Evolutionary conservation across 2,797 vertebrate genomes (phyloP).

Genomic region (Peromyscus nudipes): DNA sequence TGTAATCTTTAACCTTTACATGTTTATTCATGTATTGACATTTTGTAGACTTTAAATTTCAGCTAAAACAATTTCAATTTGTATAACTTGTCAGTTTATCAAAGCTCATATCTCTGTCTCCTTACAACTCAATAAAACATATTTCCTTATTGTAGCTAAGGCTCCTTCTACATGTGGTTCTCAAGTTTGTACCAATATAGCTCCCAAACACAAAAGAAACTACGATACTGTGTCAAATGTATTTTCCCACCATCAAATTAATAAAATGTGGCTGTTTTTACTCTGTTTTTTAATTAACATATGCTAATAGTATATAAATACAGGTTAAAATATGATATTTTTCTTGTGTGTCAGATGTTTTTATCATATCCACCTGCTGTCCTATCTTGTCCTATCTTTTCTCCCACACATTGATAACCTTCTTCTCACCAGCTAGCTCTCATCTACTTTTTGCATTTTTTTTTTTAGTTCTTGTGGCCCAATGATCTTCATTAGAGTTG

Average conservation of each 20-base stretch:
- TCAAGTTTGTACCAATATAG: not conserved
- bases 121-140: not conserved
- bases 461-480: not conserved
- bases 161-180: rapidly evolving
- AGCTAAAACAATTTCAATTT: not conserved
- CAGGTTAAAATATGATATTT: not conserved
- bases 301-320: not conserved
- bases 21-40: not conserved
- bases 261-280: not conserved
- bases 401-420: not conserved
- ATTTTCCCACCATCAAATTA: not conserved
- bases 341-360: not conserved
- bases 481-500: not conserved
- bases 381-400: not conserved
- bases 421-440: not conserved
- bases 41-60: not conserved
- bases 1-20: not conserved
- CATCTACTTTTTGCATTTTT: not conserved
- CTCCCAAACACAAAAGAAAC: not conserved
- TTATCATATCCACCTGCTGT: not conserved
- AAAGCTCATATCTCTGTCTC: not conserved
- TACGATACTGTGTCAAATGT: not conserved
- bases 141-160: not conserved
- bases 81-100: not conserved
- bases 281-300: not conserved